Evolutionary conservation across 2,113 vertebrate species (phyloP).

Genomic region (Rostratula benghalensis): DNA sequence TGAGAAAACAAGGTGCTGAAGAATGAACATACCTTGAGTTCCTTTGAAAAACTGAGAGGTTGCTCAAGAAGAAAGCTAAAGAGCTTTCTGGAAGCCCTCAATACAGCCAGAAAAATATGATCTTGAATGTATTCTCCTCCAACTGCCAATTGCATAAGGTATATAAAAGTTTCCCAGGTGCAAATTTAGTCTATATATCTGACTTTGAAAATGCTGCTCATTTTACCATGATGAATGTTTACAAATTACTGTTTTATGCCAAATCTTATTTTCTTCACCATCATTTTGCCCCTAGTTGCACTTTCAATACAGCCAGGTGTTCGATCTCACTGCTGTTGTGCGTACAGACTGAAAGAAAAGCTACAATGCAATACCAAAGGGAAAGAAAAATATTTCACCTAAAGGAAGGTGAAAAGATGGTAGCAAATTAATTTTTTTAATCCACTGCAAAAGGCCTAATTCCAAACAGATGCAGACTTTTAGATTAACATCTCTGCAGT

Average conservation of each 20-base stretch:
- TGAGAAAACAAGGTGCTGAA: neutral
- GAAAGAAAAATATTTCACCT: neutral
- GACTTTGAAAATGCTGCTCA: neutral
- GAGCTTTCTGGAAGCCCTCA: neutral
- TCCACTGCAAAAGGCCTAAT: neutral
- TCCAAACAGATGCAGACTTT: neutral
- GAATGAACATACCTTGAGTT: neutral
- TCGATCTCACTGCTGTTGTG: neutral
- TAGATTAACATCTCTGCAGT: neutral
- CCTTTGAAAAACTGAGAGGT: neutral
- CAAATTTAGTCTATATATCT: neutral
- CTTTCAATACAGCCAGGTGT: neutral
- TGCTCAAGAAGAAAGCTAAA: neutral
- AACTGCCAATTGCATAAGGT: neutral
- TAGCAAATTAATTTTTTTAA: neutral
- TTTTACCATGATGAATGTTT: constrained; percentile 10
- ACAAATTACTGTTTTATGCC: neutral
- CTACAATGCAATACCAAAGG: neutral
- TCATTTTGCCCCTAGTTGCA: neutral
- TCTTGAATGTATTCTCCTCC: neutral
- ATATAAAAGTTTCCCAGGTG: neutral
- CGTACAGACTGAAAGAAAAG: neutral
- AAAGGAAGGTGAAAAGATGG: neutral
- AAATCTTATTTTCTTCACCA: neutral
- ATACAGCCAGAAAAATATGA: neutral